Conservation (phyloP, 2,113 vertebrate genomes). For the Trichechus manatus region DNA sequence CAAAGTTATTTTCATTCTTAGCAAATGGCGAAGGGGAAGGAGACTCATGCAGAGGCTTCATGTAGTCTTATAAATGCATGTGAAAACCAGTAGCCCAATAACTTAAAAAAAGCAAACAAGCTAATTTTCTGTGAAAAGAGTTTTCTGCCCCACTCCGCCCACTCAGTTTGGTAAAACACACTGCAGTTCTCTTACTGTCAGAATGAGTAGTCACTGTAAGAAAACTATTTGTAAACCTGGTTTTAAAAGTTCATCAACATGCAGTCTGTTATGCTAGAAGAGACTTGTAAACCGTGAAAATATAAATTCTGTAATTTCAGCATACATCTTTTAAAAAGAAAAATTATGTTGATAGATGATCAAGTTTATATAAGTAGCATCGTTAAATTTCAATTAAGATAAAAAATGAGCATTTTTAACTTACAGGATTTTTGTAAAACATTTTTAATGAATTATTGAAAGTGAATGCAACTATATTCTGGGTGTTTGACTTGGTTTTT, state of each 20-base stretch:
- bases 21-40: neutral
- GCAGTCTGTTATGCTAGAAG: neutral
- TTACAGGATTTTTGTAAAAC: neutral
- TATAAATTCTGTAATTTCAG: neutral
- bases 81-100: conserved; percentile 46
- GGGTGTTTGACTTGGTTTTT: conserved; percentile 29
- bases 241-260: conserved; percentile 41
- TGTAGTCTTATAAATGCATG: conserved; percentile 3
- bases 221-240: neutral
- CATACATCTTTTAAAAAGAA: neutral
- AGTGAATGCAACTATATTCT: conserved; percentile 27
- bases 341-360: conserved; percentile 30
- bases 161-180: conserved; percentile 24
- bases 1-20: conserved; percentile 49
- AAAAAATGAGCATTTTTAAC: conserved; percentile 58
- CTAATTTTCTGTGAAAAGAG: conserved; percentile 21
- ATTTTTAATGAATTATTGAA: conserved; percentile 51
- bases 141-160: neutral
- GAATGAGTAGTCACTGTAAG: conserved; percentile 10
- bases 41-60: neutral
- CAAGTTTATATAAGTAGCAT: conserved; percentile 5
- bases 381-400: conserved; percentile 60
- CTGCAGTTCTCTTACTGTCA: neutral
- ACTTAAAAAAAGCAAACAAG: neutral
- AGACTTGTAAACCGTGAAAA: neutral